These are phyloP conservation scores for Standfussiana lucernea DNA, from an alignment of 2,888 invertebrate species.

Conservation along the genomic window DNA sequence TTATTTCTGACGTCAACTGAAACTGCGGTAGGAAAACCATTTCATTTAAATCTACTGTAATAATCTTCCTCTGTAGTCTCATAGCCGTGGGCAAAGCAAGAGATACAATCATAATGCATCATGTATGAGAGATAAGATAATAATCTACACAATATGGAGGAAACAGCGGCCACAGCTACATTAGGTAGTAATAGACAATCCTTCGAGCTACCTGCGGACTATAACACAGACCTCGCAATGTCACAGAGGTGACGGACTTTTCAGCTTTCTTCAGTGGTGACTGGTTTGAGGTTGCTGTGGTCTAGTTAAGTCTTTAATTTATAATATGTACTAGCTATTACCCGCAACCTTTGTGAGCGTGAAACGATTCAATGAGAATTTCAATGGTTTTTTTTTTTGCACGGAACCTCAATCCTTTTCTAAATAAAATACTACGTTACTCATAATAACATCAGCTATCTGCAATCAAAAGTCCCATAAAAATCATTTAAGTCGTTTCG, in stretches of 20 bases:
- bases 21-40: not conserved
- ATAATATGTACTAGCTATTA: no score
- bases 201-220: conserved; percentile 62
- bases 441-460: no score
- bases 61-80: not conserved
- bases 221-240: conserved; percentile 36
- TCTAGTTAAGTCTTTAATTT: no score
- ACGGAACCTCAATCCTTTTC: no score
- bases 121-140: conserved; percentile 55
- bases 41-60: not conserved
- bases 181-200: conserved; percentile 66
- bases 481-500: no score
- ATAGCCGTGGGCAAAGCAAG: conserved; percentile 3
- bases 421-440: no score
- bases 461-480: no score
- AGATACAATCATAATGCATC: conserved; percentile 51
- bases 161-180: conserved; percentile 55
- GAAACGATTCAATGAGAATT: no score
- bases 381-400: no score
- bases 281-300: no score
- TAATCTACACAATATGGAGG: conserved; percentile 59
- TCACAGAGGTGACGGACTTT: not conserved
- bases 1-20: not conserved
- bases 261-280: no score
- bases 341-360: no score